Evolutionary conservation across 2,797 vertebrate species (phyloP), one percentile per base, ranked within the genome.

Genomic region (Poeciliopsis infans): DNA sequence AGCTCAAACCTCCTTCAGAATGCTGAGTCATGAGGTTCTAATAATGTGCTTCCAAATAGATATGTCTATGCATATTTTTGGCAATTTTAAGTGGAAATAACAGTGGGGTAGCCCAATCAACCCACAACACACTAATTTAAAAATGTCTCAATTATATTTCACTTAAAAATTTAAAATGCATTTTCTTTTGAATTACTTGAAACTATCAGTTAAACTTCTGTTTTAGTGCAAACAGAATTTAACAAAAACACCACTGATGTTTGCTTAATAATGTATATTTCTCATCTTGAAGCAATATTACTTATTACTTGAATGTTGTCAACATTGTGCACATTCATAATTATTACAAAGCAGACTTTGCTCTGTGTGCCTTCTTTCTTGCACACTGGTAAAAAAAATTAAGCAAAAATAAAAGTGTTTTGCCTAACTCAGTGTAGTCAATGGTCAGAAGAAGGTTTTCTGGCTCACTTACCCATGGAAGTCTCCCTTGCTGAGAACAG

Each of bases 401-500:
- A 23, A 51, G 20, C 49, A 23, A 51, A 51, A 8, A 23, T 51
- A 23, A 51, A 20, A 23, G 7, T 2, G 8, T 51, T 51, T 23
- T 8, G 23, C 15, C 12, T 69, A 39, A 69, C 41, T 43, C 39
- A 16, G 39, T 68, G 4, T 49, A 20, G 6, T 49, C 18, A 49
- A 49, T 66, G 8, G 1, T 68, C 33, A 68, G 10, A 69, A 76
- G 33, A 51, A 2, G 36, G 72, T 43, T 8, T 13, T 0, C 33
- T 15, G 33, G 12, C 6, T 18, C 41, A 91, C 95, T 89, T 78
- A 96, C 95, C 95, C 95, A 57, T 93, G 86, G 53, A 95, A 96
- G 0, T 89, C 91, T 18, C 93, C 88, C 81, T 88, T 93, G 88
- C 84, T 87, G 23, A 92, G 72, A 83, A 77, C 90, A 25, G 89